phyloP scores from a whole-genome alignment of 2,797 vertebrate genomes.

The Tragopan temminckii region DNA sequence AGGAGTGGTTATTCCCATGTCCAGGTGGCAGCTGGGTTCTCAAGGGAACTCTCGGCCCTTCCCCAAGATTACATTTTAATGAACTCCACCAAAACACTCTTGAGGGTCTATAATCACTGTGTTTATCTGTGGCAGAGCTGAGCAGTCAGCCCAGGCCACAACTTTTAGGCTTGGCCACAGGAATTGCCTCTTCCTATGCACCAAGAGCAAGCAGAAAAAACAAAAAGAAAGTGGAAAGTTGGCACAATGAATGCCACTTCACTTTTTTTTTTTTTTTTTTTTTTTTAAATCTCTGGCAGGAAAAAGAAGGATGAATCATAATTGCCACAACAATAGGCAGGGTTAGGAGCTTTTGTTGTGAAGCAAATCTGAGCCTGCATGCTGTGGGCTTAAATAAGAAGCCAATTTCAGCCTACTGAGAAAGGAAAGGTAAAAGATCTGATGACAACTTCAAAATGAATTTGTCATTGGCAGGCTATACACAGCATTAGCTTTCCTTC shows the following conservation, averaged over 20 bases:
- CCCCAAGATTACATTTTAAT: not conserved
- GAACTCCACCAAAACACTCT: not conserved
- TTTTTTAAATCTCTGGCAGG: not conserved
- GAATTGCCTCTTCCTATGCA: not conserved
- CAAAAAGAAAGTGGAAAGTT: not conserved
- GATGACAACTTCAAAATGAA: not conserved
- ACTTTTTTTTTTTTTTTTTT: not conserved
- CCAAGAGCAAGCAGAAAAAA: not conserved
- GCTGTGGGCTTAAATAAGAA: not conserved
- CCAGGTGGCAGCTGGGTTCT: not conserved
- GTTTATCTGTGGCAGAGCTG: not conserved
- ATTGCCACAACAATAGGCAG: not conserved
- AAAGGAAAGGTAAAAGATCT: constrained; percentile 19
- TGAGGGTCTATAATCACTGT: not conserved
- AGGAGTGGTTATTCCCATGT: not conserved
- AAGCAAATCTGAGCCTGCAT: not conserved
- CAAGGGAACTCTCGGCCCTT: not conserved
- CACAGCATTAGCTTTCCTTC: not conserved
- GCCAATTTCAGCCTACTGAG: constrained; percentile 15
- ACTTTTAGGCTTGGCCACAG: accelerated
- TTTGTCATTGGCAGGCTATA: not conserved
- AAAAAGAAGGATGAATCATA: constrained; percentile 33
- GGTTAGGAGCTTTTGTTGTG: not conserved
- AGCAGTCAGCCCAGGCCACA: not conserved
- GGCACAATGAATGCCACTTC: not conserved